Evolutionary conservation across 1,140 invertebrate genomes (phyloP), one percentile per base, ranked within the genome.

Genomic region (Ladona fulva): DNA sequence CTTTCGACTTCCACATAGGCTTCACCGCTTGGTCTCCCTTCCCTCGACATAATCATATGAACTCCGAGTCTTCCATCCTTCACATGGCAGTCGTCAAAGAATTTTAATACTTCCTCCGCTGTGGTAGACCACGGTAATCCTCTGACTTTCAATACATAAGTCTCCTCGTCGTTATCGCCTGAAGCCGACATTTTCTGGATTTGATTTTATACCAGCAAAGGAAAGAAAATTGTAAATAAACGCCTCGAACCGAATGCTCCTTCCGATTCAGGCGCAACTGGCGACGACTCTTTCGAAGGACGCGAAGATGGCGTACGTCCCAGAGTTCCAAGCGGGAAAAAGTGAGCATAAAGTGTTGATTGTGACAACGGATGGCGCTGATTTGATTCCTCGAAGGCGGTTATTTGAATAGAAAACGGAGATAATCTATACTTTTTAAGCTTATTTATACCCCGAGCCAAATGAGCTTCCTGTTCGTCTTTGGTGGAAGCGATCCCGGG

Each of bases 111-210:
- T 84, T 98, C 95, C 79, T 95, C 93, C 7, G 91, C 89, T 0
- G 94, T 95, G 0, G 94, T 93, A 24, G 95, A 95, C 93, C 95
- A 98, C 22, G 96, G 96, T 75, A 98, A 85, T 7, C 96, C 96
- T 76, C 96, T 87, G 29, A 97, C 85, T 73, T 93, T 89, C 25
- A 94, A 88, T 24, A 91, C 89, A 78, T 84, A 89, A 16, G 89
- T 87, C 25, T 89, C 86, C 59, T 79, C 78, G 24, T 79, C 80
- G 19, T 42, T 42, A 25, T 66, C 52, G 1, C 52, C 52, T 1
- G 52, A 66, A 22, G 52, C 52, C 14, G 52, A 66, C 52, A 66
- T 66, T 66, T 6, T 66, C 1, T 16, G 12, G 19, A n/a, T n/a
- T 37, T 37, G 29, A 37, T 37, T 37, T 5, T 8, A 8, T 37